Percentiles rank a stretch among this genome's conserved stretches.
Evolutionary conservation across 1,140 invertebrate genomes (phyloP).

Genomic region (Leptopilina clavipes): DNA sequence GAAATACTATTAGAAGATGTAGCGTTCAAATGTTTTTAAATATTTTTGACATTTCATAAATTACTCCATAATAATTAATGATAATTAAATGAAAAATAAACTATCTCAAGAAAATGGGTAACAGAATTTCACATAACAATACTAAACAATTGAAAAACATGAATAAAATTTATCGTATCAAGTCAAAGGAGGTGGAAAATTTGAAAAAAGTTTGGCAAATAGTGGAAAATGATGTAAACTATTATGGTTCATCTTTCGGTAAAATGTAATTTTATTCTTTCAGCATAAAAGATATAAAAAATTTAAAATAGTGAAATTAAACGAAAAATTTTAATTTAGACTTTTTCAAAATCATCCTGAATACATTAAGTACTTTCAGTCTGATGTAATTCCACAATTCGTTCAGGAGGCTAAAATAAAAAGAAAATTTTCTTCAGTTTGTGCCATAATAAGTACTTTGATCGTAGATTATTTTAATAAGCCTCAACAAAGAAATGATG

Average conservation of each 20-base stretch:
- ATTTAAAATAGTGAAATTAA: no score
- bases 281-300: no score
- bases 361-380: constrained; percentile 41
- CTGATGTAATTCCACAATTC: constrained; percentile 36
- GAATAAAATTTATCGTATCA: constrained; percentile 19
- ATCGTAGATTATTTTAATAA: constrained; percentile 43
- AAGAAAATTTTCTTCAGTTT: constrained; percentile 42
- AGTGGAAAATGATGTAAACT: constrained; percentile 34
- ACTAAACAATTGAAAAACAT: not conserved
- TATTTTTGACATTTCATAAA: not conserved
- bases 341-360: constrained; percentile 43
- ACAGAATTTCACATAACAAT: not conserved
- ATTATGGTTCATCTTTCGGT: constrained; percentile 35
- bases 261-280: constrained; percentile 26
- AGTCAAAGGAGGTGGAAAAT: constrained; percentile 22
- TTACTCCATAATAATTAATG: not conserved
- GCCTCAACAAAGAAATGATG: constrained; percentile 36
- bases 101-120: not conserved
- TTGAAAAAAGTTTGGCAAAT: constrained; percentile 38
- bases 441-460: constrained; percentile 21
- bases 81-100: not conserved
- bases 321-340: constrained; percentile 11
- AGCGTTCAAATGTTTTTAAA: constrained; percentile 7
- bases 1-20: no score
- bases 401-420: constrained; percentile 41